phyloP scores from a whole-genome alignment of 2,888 invertebrate genomes.

The Exocentrus adspersus region DNA sequence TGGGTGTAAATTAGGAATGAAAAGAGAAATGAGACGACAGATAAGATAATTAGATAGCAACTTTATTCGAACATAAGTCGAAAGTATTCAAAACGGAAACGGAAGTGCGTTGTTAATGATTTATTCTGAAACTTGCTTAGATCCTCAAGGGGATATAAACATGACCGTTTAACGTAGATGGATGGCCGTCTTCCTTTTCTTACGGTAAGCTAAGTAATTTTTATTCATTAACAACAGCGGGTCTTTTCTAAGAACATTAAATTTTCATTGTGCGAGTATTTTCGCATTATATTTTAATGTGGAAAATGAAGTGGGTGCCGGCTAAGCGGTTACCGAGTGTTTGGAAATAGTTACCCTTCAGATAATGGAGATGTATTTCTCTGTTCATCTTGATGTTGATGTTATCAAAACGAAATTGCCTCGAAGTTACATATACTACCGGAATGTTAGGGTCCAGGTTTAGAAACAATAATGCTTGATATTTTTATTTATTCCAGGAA shows the following conservation, averaged over 20 bases:
- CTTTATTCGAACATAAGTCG: neutral
- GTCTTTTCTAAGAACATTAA: slow-evolving; percentile 5
- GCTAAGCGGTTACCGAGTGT: neutral
- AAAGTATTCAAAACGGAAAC: neutral
- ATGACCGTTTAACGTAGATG: neutral
- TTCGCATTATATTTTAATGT: slow-evolving; percentile 14
- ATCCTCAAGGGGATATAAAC: slow-evolving; percentile 6
- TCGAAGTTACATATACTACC: too few relatives aligned
- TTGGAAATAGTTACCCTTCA: neutral
- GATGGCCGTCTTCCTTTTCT: neutral
- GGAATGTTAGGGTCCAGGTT: too few relatives aligned
- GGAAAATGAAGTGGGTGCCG: slow-evolving; percentile 3
- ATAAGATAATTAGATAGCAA: slow-evolving; percentile 1
- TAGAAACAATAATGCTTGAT: too few relatives aligned
- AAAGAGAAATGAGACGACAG: neutral
- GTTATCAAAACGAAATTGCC: too few relatives aligned
- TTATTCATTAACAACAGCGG: slow-evolving; percentile 19
- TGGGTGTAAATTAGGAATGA: slow-evolving; percentile 1
- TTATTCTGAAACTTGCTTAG: slow-evolving; percentile 5
- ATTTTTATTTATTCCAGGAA: too few relatives aligned
- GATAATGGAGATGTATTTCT: neutral
- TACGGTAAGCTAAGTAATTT: slow-evolving; percentile 8
- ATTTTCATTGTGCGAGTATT: slow-evolving; percentile 14
- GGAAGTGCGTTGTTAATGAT: slow-evolving; percentile 10
- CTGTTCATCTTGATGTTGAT: too few relatives aligned